Conservation (phyloP, 2,888 invertebrate genomes). For the Rotaria sp. region DNA sequence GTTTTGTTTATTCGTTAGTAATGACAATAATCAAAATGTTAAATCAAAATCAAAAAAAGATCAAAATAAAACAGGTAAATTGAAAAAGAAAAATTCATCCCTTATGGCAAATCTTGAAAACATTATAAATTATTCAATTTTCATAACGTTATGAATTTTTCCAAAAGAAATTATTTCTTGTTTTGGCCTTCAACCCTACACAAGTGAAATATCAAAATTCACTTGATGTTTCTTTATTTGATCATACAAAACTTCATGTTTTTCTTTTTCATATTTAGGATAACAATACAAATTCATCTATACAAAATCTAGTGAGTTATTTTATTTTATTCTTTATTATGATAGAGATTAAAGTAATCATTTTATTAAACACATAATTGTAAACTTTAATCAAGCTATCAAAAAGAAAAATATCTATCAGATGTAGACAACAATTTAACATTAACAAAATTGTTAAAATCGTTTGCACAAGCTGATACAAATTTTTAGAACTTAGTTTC, state of each 20-base stretch:
- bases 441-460: background rate
- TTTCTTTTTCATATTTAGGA: no score
- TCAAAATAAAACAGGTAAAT: background rate
- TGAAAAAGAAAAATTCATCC: background rate
- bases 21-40: background rate
- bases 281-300: no score
- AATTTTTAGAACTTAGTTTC: no score
- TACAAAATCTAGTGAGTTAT: no score
- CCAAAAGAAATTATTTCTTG: background rate
- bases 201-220: background rate
- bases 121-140: background rate
- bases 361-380: background rate
- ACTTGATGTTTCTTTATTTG: slow-evolving; percentile 2
- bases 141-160: background rate
- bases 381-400: background rate
- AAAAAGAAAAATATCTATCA: background rate
- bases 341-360: background rate
- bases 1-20: background rate
- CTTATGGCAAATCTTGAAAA: background rate
- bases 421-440: slow-evolving; percentile 15
- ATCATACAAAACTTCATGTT: background rate
- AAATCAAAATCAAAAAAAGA: background rate
- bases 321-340: no score
- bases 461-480: slow-evolving; percentile 11
- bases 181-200: background rate